These are phyloP conservation scores for Leptobrachium ailaonicum DNA, from an alignment of 2,113 vertebrate species.

Conservation along the genomic window DNA sequence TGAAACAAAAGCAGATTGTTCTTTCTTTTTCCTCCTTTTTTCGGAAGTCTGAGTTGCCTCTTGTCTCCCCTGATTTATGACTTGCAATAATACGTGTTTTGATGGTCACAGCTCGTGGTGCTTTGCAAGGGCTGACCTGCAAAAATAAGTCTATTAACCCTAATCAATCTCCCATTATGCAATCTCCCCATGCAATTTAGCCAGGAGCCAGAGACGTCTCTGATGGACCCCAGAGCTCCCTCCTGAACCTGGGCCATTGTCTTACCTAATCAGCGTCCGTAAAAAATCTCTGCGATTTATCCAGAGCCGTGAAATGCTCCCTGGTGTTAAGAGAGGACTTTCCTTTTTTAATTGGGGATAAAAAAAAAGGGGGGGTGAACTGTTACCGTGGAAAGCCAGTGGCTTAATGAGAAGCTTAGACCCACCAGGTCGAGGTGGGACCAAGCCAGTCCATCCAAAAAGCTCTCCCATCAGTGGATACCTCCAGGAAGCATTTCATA, in stretches of 20 bases:
- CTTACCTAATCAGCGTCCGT: constrained; percentile 56
- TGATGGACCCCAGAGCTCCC: constrained; percentile 54
- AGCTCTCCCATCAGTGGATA: constrained; percentile 58
- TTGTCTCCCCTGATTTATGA: constrained; percentile 73
- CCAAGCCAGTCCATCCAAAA: constrained; percentile 58
- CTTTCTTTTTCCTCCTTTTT: constrained; percentile 1
- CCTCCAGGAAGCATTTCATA: constrained; percentile 71
- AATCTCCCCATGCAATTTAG: constrained; percentile 65
- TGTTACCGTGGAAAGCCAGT: constrained; percentile 61
- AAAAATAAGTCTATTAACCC: constrained; percentile 81
- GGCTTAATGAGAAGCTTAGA: constrained; percentile 65
- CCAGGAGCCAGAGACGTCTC: constrained; percentile 56
- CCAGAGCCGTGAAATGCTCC: constrained; percentile 55
- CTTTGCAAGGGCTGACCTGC: constrained; percentile 68
- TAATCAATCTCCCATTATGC: constrained; percentile 83
- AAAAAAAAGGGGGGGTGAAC: constrained; percentile 66
- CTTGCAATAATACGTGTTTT: constrained; percentile 67
- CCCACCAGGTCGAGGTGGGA: constrained; percentile 50
- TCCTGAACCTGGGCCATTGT: constrained; percentile 69
- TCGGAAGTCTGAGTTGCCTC: constrained; percentile 52
- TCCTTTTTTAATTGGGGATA: constrained; percentile 69
- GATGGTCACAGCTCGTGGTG: constrained; percentile 61
- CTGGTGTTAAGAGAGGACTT: constrained; percentile 54
- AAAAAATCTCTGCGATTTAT: constrained; percentile 59
- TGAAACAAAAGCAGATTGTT: constrained; percentile 72